Percentiles rank a stretch among this genome's conserved stretches.
Evolutionary conservation across 1,140 invertebrate species (phyloP).

Genomic region (Charaxes varanes): DNA sequence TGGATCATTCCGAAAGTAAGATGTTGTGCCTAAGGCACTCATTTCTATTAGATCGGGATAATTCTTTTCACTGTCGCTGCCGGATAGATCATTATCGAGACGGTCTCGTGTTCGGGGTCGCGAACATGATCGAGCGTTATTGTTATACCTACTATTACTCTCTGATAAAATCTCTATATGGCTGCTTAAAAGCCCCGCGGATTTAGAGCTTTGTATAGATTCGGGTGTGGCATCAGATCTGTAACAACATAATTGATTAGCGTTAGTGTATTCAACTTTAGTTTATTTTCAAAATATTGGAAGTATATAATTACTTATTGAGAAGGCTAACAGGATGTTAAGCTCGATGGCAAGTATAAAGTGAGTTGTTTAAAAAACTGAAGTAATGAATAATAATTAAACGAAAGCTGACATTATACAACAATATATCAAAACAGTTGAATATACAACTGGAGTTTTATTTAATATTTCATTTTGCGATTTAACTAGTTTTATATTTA

Average conservation of each 20-base stretch:
- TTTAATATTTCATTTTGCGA: too few relatives aligned
- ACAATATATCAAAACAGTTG: too few relatives aligned
- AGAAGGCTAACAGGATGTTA: too few relatives aligned
- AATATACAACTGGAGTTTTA: too few relatives aligned
- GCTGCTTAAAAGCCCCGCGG: slow-evolving; percentile 52
- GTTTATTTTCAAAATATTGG: too few relatives aligned
- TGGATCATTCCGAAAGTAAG: slow-evolving; percentile 50
- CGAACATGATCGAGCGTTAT: slow-evolving; percentile 45
- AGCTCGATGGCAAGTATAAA: too few relatives aligned
- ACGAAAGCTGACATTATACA: too few relatives aligned
- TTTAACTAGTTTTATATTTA: too few relatives aligned
- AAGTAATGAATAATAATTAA: too few relatives aligned
- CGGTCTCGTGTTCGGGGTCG: slow-evolving; percentile 54
- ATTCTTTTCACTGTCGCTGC: slow-evolving; percentile 76
- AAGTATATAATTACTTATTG: too few relatives aligned
- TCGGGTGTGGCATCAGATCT: slow-evolving; percentile 57
- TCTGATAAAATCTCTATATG: slow-evolving; percentile 67
- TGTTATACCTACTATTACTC: slow-evolving; percentile 69
- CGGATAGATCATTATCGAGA: slow-evolving; percentile 74
- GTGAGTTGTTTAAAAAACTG: too few relatives aligned
- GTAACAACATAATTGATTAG: slow-evolving; percentile 44
- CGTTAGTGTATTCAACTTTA: too few relatives aligned
- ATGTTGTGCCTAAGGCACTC: slow-evolving; percentile 71
- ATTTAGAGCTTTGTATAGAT: slow-evolving; percentile 57
- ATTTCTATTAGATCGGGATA: slow-evolving; percentile 82